A percentile compares a stretch with the other conserved stretches of the same genome.
Conservation (phyloP, 2,797 vertebrate species). For the Orestias chungarensis region DNA sequence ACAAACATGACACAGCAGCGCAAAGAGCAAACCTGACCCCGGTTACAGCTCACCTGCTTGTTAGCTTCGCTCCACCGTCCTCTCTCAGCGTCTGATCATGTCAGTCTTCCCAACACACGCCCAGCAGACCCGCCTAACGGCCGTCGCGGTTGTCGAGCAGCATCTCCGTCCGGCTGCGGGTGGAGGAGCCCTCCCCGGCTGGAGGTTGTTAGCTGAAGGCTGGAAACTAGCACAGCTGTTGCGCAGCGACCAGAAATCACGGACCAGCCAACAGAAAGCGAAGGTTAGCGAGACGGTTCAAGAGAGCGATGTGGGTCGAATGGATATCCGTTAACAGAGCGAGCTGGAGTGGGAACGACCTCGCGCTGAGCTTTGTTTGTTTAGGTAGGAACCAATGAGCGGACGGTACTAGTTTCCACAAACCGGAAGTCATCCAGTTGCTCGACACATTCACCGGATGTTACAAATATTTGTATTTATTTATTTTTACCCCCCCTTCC, state of each 20-base stretch:
- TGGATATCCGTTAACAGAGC: background rate
- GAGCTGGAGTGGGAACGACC: too few species aligned
- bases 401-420: slow-evolving; percentile 27
- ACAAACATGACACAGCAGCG: slow-evolving; percentile 36
- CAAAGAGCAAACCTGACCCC: slow-evolving; percentile 13
- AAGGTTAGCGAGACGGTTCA: background rate
- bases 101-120: slow-evolving; percentile 7
- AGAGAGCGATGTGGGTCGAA: too few species aligned
- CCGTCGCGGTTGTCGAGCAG: background rate
- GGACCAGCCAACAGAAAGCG: background rate
- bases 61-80: slow-evolving; percentile 23
- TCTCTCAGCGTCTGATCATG: slow-evolving; percentile 8
- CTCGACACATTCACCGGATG: slow-evolving; percentile 47
- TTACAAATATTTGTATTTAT: too few species aligned
- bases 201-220: background rate
- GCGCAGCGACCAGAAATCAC: slow-evolving; percentile 50
- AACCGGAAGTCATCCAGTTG: slow-evolving; percentile 40
- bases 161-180: slow-evolving; percentile 31
- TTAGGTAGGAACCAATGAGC: slow-evolving; percentile 53
- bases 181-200: slow-evolving; percentile 1
- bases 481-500: too few species aligned
- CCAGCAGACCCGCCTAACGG: slow-evolving; percentile 1
- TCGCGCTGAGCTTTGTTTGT: slow-evolving; percentile 55
- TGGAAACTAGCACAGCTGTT: slow-evolving; percentile 26
- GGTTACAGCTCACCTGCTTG: slow-evolving; percentile 42